Percentiles rank a stretch among this genome's conserved stretches.
Evolutionary conservation across 2,113 vertebrate species (phyloP).

Genomic region (Campylorhamphus procurvoides): DNA sequence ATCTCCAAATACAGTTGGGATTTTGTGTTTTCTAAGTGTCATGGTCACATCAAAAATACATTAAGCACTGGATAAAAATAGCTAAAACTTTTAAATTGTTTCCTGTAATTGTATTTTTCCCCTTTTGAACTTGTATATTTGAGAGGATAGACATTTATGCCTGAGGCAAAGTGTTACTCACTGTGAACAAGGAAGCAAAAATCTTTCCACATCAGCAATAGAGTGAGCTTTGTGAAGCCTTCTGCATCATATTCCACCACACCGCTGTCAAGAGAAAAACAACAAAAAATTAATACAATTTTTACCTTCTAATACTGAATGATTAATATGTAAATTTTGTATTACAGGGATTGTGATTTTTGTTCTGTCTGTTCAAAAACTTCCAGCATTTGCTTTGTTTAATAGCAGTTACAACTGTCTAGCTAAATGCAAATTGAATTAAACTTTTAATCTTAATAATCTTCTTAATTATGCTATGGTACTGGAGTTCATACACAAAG

Average conservation of each 20-base stretch:
- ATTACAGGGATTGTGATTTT: not conserved
- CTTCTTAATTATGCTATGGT: not conserved
- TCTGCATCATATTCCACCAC: slow-evolving; percentile 98
- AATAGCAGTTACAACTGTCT: not conserved
- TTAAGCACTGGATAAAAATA: slow-evolving; percentile 31
- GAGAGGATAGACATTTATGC: slow-evolving; percentile 24
- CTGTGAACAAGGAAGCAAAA: slow-evolving; percentile 98
- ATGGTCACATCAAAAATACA: slow-evolving; percentile 12
- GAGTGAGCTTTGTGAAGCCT: slow-evolving; percentile 97
- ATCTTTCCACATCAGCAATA: slow-evolving; percentile 97
- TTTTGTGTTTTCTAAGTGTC: not conserved
- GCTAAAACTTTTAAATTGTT: slow-evolving; percentile 19
- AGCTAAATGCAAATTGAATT: not conserved
- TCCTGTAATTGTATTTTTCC: slow-evolving; percentile 42
- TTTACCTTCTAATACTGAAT: not conserved
- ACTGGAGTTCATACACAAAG: not conserved
- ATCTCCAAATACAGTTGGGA: not conserved
- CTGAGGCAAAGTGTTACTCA: slow-evolving; percentile 77
- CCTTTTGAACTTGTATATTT: slow-evolving; percentile 46
- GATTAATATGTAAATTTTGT: not conserved
- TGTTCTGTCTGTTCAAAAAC: not conserved
- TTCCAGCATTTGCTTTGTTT: not conserved
- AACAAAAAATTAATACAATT: not conserved
- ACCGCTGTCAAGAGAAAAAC: slow-evolving; percentile 77
- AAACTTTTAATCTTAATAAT: not conserved